Conservation (phyloP, 2,888 invertebrate genomes). For the Nomada ferruginata region DNA sequence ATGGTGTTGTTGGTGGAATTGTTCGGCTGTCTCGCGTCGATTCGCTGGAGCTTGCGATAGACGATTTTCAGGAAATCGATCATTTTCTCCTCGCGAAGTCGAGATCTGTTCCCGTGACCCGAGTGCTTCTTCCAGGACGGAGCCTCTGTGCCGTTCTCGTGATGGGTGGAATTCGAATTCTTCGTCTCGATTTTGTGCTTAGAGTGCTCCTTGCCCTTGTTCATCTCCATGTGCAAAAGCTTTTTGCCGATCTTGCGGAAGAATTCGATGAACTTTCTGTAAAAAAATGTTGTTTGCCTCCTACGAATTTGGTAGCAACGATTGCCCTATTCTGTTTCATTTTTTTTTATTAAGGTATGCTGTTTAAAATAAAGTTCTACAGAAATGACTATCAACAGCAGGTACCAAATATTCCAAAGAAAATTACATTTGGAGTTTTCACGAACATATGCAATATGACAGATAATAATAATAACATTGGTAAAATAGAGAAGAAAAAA, state of each 20-base stretch:
- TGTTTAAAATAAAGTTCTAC: too few relatives aligned
- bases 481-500: too few relatives aligned
- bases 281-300: constrained; percentile 59
- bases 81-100: constrained; percentile 80
- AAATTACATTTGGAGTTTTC: too few relatives aligned
- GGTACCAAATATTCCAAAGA: too few relatives aligned
- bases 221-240: constrained; percentile 79
- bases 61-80: constrained; percentile 81
- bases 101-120: constrained; percentile 73
- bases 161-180: constrained; percentile 45
- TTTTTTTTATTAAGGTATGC: too few relatives aligned
- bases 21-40: constrained; percentile 78
- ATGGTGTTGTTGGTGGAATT: constrained; percentile 80
- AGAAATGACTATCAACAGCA: too few relatives aligned
- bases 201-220: constrained; percentile 74
- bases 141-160: constrained; percentile 46
- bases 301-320: neutral
- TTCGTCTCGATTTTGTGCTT: constrained; percentile 62
- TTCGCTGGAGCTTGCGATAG: constrained; percentile 80
- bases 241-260: constrained; percentile 81
- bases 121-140: constrained; percentile 66
- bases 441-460: too few relatives aligned
- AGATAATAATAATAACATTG: too few relatives aligned
- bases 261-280: constrained; percentile 81
- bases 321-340: too few relatives aligned